These are phyloP conservation scores for Ivindomyrus marchei DNA, from an alignment of 2,113 vertebrate genomes.

Conservation along the genomic window DNA sequence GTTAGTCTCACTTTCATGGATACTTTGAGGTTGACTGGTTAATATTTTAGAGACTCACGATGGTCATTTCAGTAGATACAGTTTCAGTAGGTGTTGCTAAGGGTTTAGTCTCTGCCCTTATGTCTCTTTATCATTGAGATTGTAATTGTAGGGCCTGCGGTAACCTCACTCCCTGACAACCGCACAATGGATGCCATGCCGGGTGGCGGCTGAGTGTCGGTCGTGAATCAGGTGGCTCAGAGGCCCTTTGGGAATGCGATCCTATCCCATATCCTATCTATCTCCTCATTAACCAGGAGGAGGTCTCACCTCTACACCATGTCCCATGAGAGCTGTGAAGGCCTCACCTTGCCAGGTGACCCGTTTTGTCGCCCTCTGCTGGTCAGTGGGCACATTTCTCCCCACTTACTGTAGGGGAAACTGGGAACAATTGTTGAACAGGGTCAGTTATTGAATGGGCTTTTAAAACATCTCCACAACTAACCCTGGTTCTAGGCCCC, in stretches of 20 bases:
- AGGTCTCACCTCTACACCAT: not conserved
- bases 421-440: not conserved
- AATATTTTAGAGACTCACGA: not conserved
- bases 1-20: not conserved
- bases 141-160: not conserved
- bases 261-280: not conserved
- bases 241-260: not conserved
- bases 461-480: not conserved
- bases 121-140: not conserved
- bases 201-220: not conserved
- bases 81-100: not conserved
- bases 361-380: not conserved
- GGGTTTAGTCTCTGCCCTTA: not conserved
- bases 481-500: not conserved
- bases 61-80: not conserved
- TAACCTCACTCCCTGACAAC: not conserved
- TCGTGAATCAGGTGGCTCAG: not conserved
- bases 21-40: not conserved
- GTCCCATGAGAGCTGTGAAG: not conserved
- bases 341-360: not conserved
- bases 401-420: not conserved
- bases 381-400: not conserved
- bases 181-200: not conserved
- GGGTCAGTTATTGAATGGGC: not conserved
- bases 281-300: not conserved